Conservation (phyloP, 2,888 invertebrate genomes). For the Conomelus anceps region DNA sequence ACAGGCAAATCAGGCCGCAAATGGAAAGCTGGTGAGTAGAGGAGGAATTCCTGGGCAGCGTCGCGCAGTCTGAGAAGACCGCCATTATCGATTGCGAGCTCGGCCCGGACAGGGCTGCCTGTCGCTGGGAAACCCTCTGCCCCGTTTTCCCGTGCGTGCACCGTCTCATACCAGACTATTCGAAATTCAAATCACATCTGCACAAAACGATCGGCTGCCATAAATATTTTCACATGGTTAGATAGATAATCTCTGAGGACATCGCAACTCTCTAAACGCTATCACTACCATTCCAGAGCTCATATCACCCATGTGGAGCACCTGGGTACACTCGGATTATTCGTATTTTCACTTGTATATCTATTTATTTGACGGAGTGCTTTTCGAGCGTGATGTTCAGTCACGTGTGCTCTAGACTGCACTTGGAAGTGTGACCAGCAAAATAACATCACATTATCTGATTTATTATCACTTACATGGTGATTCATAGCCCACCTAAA, state of each 20-base stretch:
- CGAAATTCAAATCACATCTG: neutral
- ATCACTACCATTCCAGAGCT: neutral
- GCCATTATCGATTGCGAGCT: neutral
- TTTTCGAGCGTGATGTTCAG: too few relatives aligned
- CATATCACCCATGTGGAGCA: neutral
- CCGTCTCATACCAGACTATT: neutral
- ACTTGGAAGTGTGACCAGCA: too few relatives aligned
- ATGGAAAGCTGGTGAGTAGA: too few relatives aligned
- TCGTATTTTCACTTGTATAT: neutral
- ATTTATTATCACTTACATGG: too few relatives aligned
- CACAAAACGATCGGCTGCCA: neutral
- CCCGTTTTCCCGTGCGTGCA: neutral
- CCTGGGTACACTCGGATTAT: neutral
- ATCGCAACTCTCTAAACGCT: neutral
- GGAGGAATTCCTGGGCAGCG: too few relatives aligned
- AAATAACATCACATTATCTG: too few relatives aligned
- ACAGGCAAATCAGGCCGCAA: neutral
- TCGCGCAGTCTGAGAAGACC: neutral
- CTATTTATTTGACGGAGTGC: too few relatives aligned
- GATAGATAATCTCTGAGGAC: neutral
- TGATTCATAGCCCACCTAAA: too few relatives aligned
- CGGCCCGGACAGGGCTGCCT: neutral
- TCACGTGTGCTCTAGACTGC: too few relatives aligned
- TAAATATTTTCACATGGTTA: neutral
- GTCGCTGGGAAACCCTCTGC: neutral